Base-by-base conservation (phyloP, 2,888 invertebrate genomes). In the Agriopis leucophaearia region DNA sequence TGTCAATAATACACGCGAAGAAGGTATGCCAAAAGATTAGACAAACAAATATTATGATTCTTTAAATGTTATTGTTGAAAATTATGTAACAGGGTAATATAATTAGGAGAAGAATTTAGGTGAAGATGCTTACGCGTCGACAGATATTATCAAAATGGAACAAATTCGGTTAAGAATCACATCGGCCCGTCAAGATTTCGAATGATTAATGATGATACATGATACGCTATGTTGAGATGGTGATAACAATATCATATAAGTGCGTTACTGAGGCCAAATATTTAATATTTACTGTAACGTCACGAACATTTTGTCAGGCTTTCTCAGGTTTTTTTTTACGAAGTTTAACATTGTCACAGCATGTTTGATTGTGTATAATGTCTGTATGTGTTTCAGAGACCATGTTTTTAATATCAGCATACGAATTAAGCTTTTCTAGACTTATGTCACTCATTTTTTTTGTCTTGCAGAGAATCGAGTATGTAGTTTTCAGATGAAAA, bases 171-270 rank as follows among this genome's bases (percentile, higher is more conserved):
- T 68, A 66, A 51, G 69, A 74, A 80, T 78, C 70, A 75, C 76
- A 77, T 75, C 77, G 81, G 82, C 60, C 50, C 85, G 91, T 89
- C 89, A 88, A 89, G 84, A 83, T 81, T 83, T 79, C 70, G 61
- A 81, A 84, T 91, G 92, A 93, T 92, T 88, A 82, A 93, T 88
- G 87, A 90, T 92, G 90, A 90, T 91, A 78, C 83, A 92, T 84
- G 80, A 84, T 80, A 80, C 69, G 81, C 74, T 76, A 79, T 82
- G 80, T 78, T 73, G 66, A 81, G 80, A 83, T 79, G 75, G 67
- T 78, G 87, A 89, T 89, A 90, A 86, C 71, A 64, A 73, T 82
- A 84, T 85, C 84, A 75, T 51, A 47, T 56, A 52, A 52, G 63
- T 68, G 51, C 18, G 70, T 64, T 56, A 56, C 68, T 38, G 57